These are phyloP conservation scores for Emydocephalus ijimae DNA, from an alignment of 2,113 vertebrate species.

Conservation along the genomic window DNA sequence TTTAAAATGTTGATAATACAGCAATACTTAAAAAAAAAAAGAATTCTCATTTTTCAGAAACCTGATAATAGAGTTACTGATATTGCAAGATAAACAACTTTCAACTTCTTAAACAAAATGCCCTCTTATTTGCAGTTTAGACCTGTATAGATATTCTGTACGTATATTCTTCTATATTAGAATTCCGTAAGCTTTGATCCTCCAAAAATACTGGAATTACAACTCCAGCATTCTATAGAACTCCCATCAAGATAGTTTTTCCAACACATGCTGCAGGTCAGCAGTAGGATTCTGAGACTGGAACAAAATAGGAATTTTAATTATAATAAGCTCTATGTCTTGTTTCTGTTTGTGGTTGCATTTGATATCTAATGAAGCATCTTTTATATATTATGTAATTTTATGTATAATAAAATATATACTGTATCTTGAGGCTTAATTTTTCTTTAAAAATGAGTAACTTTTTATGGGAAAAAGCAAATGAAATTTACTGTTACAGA, in stretches of 20 bases:
- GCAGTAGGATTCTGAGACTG: rapidly evolving
- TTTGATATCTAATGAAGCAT: neutral
- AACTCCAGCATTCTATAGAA: neutral
- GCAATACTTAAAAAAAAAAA: slow-evolving; percentile 26
- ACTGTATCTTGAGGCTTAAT: neutral
- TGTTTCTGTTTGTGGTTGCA: neutral
- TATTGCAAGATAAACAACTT: slow-evolving; percentile 7
- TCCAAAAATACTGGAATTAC: neutral
- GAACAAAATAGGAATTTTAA: neutral
- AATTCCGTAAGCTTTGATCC: neutral
- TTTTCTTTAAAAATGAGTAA: neutral
- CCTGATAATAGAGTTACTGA: neutral
- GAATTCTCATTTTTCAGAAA: neutral
- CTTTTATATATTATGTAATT: neutral
- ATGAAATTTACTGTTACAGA: neutral
- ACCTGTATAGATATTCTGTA: neutral
- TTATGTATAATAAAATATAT: no score
- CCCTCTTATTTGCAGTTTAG: neutral
- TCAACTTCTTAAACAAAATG: rapidly evolving
- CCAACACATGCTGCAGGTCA: neutral
- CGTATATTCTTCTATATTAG: neutral
- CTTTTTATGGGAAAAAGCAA: neutral
- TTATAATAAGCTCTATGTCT: neutral
- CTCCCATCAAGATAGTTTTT: neutral
- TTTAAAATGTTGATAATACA: slow-evolving; percentile 18